phyloP scores from a whole-genome alignment of 2,113 vertebrate genomes.

The Eclectus roratus region DNA sequence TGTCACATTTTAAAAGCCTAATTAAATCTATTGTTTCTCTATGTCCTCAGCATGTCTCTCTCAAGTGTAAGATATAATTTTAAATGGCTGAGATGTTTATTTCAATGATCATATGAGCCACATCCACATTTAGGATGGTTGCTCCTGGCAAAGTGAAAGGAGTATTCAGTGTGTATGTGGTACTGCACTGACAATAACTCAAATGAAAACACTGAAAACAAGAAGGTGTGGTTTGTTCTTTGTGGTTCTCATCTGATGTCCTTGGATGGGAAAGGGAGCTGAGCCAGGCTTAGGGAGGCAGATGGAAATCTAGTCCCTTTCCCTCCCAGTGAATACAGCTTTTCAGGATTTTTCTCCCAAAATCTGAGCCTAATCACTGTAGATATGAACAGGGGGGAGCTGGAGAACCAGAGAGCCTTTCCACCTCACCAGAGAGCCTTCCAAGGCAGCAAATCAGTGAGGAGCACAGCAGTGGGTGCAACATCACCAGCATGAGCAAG shows the following conservation, averaged over 20 bases:
- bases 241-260: not conserved
- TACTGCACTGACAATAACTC: not conserved
- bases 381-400: not conserved
- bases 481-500: rapidly evolving
- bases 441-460: rapidly evolving
- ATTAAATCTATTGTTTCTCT: slow-evolving; percentile 60
- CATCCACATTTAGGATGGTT: not conserved
- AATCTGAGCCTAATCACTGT: not conserved
- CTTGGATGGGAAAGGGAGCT: not conserved
- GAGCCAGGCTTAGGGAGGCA: not conserved
- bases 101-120: not conserved
- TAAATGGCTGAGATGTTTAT: slow-evolving; percentile 21
- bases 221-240: not conserved
- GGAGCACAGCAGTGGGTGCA: not conserved
- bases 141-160: not conserved
- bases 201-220: not conserved
- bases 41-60: slow-evolving; percentile 32
- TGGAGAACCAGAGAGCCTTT: not conserved
- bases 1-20: slow-evolving; percentile 59
- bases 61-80: slow-evolving; percentile 40
- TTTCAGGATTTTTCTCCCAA: rapidly evolving
- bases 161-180: rapidly evolving
- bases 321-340: not conserved
- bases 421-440: not conserved
- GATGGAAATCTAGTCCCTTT: not conserved